Evolutionary conservation across 2,888 invertebrate species (phyloP).

Genomic region (Idaea straminata): DNA sequence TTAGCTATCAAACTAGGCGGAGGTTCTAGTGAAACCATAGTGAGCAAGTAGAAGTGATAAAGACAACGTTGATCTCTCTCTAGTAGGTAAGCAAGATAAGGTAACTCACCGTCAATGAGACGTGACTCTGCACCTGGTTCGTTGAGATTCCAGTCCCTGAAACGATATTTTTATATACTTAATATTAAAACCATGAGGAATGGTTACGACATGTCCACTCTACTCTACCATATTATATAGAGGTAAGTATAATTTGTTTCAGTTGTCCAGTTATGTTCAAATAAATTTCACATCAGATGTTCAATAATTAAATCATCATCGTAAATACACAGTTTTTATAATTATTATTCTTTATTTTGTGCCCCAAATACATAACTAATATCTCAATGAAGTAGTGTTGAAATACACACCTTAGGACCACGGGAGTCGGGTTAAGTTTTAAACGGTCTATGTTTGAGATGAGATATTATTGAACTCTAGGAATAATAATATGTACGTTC

Average conservation of each 20-base stretch:
- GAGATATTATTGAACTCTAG: no score
- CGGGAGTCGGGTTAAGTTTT: no score
- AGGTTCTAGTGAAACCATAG: no score
- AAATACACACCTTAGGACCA: no score
- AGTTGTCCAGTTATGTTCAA: not conserved
- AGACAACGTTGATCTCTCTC: no score
- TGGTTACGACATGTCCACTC: not conserved
- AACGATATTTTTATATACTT: not conserved
- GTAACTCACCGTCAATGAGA: slow-evolving; percentile 50
- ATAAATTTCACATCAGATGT: slow-evolving; percentile 2
- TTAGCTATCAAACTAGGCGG: no score
- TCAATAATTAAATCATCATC: slow-evolving; percentile 3
- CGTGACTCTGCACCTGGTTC: slow-evolving; percentile 58
- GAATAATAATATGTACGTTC: not conserved
- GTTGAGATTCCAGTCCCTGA: slow-evolving; percentile 41
- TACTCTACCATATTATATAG: not conserved
- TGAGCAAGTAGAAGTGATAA: no score
- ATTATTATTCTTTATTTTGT: no score
- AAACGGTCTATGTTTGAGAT: no score
- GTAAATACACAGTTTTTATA: not conserved
- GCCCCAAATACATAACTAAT: no score
- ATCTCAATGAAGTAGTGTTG: no score
- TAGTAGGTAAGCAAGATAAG: not conserved
- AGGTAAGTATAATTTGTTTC: not conserved
- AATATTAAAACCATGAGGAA: not conserved